Percentiles rank a stretch among this genome's conserved stretches.
These are phyloP conservation scores for Anomalospiza imberbis DNA, from an alignment of 2,797 vertebrate genomes.

Conservation along the genomic window DNA sequence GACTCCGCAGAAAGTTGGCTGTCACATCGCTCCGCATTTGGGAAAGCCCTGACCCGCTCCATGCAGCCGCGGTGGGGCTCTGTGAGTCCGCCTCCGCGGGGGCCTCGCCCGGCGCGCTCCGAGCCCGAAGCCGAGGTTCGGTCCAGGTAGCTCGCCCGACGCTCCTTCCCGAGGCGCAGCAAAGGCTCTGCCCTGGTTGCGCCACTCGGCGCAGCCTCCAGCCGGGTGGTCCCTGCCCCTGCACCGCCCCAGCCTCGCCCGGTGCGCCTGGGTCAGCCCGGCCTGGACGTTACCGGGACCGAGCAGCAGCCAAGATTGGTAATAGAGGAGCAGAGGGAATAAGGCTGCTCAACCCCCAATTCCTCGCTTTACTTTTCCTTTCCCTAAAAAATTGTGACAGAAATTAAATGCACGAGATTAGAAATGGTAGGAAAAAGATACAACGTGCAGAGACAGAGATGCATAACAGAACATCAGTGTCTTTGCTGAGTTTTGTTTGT, in stretches of 20 bases:
- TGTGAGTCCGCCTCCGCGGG: neutral
- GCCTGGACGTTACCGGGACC: neutral
- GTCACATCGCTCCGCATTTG: neutral
- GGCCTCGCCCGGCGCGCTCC: too few species aligned
- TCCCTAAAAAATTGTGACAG: neutral
- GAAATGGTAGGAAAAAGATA: neutral
- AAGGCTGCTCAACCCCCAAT: neutral
- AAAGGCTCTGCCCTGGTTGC: neutral
- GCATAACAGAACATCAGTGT: neutral
- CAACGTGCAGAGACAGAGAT: neutral
- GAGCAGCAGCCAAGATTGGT: neutral
- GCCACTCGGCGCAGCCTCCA: neutral
- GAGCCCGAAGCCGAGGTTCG: neutral
- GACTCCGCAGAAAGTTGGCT: neutral
- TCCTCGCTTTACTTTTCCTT: neutral
- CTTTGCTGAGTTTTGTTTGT: neutral
- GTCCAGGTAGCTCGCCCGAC: neutral
- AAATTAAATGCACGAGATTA: neutral
- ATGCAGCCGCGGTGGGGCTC: neutral
- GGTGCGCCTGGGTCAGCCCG: neutral
- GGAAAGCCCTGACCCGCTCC: neutral
- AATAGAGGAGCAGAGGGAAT: neutral
- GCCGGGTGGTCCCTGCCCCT: neutral
- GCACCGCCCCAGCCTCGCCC: neutral
- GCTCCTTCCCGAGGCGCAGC: neutral